phyloP scores from a whole-genome alignment of 2,888 invertebrate species.

The Eubasilissa splendida region DNA sequence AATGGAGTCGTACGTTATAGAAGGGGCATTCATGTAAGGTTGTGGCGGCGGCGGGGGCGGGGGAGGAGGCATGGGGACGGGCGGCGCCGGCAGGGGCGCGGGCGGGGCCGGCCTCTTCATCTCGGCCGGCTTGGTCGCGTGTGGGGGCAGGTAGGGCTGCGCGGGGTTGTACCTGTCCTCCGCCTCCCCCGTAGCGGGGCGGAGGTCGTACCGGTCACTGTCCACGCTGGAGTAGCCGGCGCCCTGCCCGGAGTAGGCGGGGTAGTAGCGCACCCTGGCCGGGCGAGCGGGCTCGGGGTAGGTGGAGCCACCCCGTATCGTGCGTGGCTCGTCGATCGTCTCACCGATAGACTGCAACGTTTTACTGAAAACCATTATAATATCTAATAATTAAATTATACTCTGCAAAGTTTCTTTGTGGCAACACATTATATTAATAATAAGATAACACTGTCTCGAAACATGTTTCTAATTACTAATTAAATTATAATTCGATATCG shows the following conservation, averaged over 20 bases:
- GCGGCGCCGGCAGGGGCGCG: conserved; percentile 39
- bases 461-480: too few relatives aligned
- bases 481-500: too few relatives aligned
- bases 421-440: too few relatives aligned
- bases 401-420: too few relatives aligned
- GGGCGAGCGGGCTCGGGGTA: conserved; percentile 8
- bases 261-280: conserved; percentile 39
- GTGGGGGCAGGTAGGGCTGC: conserved; percentile 68
- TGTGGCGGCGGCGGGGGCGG: conserved; percentile 66
- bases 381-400: too few relatives aligned
- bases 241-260: conserved; percentile 23
- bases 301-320: conserved; percentile 31
- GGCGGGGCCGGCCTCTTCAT: conserved; percentile 59
- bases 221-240: conserved; percentile 64
- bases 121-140: conserved; percentile 62
- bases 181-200: conserved; percentile 69
- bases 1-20: conserved; percentile 61
- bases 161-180: conserved; percentile 72
- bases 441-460: too few relatives aligned
- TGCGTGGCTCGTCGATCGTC: conserved; percentile 42
- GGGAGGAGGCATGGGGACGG: conserved; percentile 60
- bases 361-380: not conserved
- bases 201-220: conserved; percentile 65
- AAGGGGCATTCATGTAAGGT: conserved; percentile 67
- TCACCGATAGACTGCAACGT: not conserved